Conservation (phyloP, 2,888 invertebrate species). For the Deilephila elpenor region DNA sequence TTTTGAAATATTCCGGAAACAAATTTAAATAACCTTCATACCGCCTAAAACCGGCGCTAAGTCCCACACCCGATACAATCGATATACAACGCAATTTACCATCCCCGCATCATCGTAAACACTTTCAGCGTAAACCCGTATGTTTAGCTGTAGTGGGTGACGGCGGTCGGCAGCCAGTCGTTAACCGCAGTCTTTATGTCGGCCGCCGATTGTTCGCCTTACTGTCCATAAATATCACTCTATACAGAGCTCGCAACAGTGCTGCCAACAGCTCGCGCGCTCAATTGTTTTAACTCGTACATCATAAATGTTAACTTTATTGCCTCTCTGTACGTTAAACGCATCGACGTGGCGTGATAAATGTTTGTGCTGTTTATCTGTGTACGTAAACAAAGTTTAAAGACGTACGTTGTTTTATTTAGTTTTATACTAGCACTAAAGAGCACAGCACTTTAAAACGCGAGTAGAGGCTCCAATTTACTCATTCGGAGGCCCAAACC, state of each 20-base stretch:
- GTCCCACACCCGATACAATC: neutral
- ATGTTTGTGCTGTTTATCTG: neutral
- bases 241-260: neutral
- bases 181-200: conserved; percentile 12
- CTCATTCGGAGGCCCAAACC: too few relatives aligned
- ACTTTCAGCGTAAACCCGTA: neutral
- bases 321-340: neutral
- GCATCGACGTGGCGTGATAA: neutral
- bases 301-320: conserved; percentile 20
- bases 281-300: conserved; percentile 9
- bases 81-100: neutral
- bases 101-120: neutral
- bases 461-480: too few relatives aligned
- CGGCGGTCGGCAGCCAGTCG: conserved; percentile 15
- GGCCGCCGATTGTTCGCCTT: neutral
- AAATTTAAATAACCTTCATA: neutral
- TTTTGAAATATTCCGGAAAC: too few relatives aligned
- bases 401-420: too few relatives aligned
- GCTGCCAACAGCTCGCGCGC: neutral
- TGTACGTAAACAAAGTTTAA: too few relatives aligned
- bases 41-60: neutral
- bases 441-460: too few relatives aligned
- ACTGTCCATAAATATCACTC: conserved; percentile 14
- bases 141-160: neutral
- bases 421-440: too few relatives aligned